Evolutionary conservation across 2,113 vertebrate genomes (phyloP).

Genomic region (Limnothrissa miodon): DNA sequence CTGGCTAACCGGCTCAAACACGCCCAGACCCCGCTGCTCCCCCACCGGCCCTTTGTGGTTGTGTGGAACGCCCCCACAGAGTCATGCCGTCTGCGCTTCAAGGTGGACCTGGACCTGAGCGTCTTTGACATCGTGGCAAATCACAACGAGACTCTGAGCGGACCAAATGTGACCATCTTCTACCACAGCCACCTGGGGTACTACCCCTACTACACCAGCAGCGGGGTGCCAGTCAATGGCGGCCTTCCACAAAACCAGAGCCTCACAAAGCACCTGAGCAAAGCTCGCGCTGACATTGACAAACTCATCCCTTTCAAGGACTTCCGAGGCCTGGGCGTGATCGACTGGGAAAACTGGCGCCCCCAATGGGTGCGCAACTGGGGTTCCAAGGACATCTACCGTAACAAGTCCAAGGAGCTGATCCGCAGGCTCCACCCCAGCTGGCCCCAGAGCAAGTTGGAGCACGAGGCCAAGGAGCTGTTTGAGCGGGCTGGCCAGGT

Average conservation of each 20-base stretch:
- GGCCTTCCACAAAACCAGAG: conserved; percentile 87
- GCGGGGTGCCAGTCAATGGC: conserved; percentile 73
- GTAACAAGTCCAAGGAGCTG: conserved; percentile 80
- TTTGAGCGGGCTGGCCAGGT: conserved; percentile 81
- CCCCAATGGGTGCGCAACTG: conserved; percentile 90
- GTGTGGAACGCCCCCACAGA: conserved; percentile 86
- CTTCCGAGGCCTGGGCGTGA: conserved; percentile 82
- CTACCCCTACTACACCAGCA: conserved; percentile 82
- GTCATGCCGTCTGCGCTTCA: conserved; percentile 79
- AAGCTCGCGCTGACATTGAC: conserved; percentile 78
- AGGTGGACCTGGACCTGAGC: conserved; percentile 82
- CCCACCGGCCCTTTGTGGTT: conserved; percentile 79
- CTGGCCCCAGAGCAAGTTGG: conserved; percentile 81
- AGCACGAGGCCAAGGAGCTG: conserved; percentile 75
- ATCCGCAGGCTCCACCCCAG: conserved; percentile 76
- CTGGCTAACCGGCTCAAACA: conserved; percentile 60
- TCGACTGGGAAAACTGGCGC: conserved; percentile 92
- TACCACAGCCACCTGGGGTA: conserved; percentile 85
- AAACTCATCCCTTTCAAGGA: conserved; percentile 77
- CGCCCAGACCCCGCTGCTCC: conserved; percentile 67
- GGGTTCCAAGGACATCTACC: conserved; percentile 83
- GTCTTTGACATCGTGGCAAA: conserved; percentile 86
- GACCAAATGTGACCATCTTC: conserved; percentile 84
- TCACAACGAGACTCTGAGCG: conserved; percentile 82
- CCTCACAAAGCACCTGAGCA: conserved; percentile 80